Conservation (phyloP, 2,888 invertebrate genomes). For the Clunio marinus region DNA sequence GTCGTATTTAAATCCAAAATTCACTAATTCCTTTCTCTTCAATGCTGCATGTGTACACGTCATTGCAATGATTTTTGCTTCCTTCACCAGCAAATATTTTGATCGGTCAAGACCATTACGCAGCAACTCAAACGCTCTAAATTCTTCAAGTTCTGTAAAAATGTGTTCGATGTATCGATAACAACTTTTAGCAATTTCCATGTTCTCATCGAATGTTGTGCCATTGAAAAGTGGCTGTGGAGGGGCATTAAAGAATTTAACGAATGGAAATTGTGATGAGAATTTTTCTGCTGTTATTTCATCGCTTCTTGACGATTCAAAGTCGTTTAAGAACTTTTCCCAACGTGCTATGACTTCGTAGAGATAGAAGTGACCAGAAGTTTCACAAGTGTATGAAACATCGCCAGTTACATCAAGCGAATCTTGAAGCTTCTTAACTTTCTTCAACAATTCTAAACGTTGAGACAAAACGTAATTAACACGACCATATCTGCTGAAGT, state of each 20-base stretch:
- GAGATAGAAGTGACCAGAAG: slow-evolving; percentile 95
- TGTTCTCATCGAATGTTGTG: slow-evolving; percentile 70
- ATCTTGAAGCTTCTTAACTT: slow-evolving; percentile 83
- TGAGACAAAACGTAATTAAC: slow-evolving; percentile 97
- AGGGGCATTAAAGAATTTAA: slow-evolving; percentile 87
- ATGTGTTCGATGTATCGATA: slow-evolving; percentile 92
- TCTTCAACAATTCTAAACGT: slow-evolving; percentile 79
- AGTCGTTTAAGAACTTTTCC: slow-evolving; percentile 70
- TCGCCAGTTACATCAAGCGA: slow-evolving; percentile 82
- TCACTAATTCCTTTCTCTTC: slow-evolving; percentile 91
- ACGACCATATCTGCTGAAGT: slow-evolving; percentile 96
- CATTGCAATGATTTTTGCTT: slow-evolving; percentile 99
- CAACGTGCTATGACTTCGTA: slow-evolving; percentile 89
- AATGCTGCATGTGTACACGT: slow-evolving; percentile 99
- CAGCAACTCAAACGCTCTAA: slow-evolving; percentile 93
- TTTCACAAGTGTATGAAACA: slow-evolving; percentile 96
- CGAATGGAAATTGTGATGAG: slow-evolving; percentile 85
- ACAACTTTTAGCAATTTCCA: slow-evolving; percentile 87
- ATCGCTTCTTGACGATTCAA: slow-evolving; percentile 44
- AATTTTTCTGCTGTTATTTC: slow-evolving; percentile 54
- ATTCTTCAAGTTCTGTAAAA: slow-evolving; percentile 96
- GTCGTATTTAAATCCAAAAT: slow-evolving; percentile 94
- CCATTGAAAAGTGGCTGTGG: slow-evolving; percentile 88
- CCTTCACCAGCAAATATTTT: slow-evolving; percentile 93
- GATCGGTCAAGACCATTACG: slow-evolving; percentile 93